A percentile compares a stretch with the other conserved stretches of the same genome.
Evolutionary conservation across 2,888 invertebrate genomes (phyloP).

Genomic region (Perdita meconis): DNA sequence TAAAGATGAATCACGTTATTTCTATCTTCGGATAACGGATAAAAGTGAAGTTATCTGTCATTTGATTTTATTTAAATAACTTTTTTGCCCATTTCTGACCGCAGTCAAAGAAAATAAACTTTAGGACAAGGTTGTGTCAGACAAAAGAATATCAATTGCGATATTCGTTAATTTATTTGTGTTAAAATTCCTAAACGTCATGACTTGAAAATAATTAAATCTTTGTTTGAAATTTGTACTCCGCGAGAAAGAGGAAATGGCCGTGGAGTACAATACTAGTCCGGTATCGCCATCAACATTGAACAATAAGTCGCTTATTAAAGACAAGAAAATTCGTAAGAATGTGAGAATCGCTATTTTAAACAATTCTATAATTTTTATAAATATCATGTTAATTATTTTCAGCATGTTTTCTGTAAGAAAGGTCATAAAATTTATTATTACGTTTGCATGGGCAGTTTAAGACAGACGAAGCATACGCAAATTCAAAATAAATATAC

Average conservation of each 20-base stretch:
- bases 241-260: conserved; percentile 26
- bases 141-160: conserved; percentile 23
- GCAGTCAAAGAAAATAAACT: too few species aligned
- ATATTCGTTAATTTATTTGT: conserved; percentile 16
- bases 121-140: neutral
- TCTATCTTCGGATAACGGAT: too few species aligned
- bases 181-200: neutral
- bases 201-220: conserved; percentile 9
- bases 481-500: conserved; percentile 31
- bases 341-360: conserved; percentile 19
- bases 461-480: conserved; percentile 8
- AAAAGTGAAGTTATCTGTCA: too few species aligned
- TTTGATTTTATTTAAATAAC: too few species aligned
- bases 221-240: conserved; percentile 1
- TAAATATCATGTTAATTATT: neutral
- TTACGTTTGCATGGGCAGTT: conserved; percentile 41
- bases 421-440: conserved; percentile 7
- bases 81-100: too few species aligned
- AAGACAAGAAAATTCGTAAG: neutral
- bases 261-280: conserved; percentile 7
- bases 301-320: neutral
- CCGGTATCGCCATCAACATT: neutral
- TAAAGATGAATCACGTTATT: too few species aligned
- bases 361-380: neutral
- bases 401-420: conserved; percentile 31